Evolutionary conservation across 1,140 invertebrate species (phyloP), one percentile per base, ranked within the genome.

Genomic region (Drosophila burlai): DNA sequence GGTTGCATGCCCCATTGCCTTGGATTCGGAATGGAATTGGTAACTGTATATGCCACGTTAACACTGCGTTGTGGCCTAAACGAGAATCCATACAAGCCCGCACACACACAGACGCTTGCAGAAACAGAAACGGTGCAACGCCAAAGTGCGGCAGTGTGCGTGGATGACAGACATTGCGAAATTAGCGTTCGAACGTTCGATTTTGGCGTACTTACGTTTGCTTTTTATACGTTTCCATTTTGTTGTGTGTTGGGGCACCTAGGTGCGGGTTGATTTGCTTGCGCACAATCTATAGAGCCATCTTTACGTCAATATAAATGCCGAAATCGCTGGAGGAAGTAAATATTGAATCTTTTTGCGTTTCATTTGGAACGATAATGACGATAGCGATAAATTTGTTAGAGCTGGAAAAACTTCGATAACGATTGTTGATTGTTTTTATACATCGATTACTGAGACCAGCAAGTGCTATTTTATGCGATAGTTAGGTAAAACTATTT

Each of bases 251-350:
- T 83, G 36, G 75, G 84, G 91, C 91, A 92, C 91, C 59, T 74
- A 57, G 24, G 87, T 91, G 91, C 91, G 36, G 61, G 36, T 78
- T 78, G 66, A 62, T 86, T 85, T 90, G 91, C 87, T 86, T 86
- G 77, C 73, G 84, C 78, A 80, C 83, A 91, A 83, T 80, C 87
- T 92, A 92, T 71, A 92, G 58, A 92, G 73, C 87, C 91, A 92
- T 92, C 83, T 92, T 92, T 83, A 92, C 76, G 80, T 81, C 64
- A 80, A 90, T 81, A 92, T 91, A 92, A 92, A 90, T 92, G 91
- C 91, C 67, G 81, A 78, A 90, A 80, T 79, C 67, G 76, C 79
- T 57, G 55, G 21, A 38, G 64, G 78, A 80, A 90, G 90, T 40
- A 71, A 57, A 18, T 79, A 49, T 76, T 80, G 55, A 43, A 80